Conservation (phyloP, 64 coral and sea anemone species). For the Hydrozoanthus tunicans region DNA sequence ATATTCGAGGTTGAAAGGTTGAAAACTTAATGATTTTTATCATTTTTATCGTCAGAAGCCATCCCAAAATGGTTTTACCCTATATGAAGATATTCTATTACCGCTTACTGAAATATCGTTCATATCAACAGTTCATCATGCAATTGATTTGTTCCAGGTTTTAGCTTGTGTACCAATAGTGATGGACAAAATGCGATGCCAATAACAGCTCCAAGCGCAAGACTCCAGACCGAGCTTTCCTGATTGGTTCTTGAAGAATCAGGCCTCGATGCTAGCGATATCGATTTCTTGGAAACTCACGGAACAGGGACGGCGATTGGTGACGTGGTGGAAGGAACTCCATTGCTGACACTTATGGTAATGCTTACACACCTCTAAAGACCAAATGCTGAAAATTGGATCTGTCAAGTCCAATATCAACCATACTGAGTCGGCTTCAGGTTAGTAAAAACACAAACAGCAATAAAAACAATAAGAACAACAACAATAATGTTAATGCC, state of each 20-base stretch:
- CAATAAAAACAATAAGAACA: no score
- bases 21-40: no score
- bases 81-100: no score
- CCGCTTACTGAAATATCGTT: no score
- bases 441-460: not conserved
- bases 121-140: no score
- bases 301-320: constrained; percentile 86
- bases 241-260: constrained; percentile 61
- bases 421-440: constrained; percentile 80
- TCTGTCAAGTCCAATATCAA: constrained; percentile 88
- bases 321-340: constrained; percentile 76
- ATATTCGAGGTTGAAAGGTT: no score
- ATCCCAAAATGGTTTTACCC: no score
- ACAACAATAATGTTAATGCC: no score
- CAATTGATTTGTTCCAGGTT: not conserved
- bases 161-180: constrained; percentile 78
- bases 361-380: not conserved
- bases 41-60: no score
- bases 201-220: constrained; percentile 78
- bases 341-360: constrained; percentile 66
- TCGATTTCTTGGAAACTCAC: constrained; percentile 87
- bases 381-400: constrained; percentile 56
- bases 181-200: constrained; percentile 79
- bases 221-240: constrained; percentile 63
- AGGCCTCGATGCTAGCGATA: constrained; percentile 58